Base-by-base conservation (phyloP, 2,113 vertebrate genomes). In the Podilymbus podiceps region DNA sequence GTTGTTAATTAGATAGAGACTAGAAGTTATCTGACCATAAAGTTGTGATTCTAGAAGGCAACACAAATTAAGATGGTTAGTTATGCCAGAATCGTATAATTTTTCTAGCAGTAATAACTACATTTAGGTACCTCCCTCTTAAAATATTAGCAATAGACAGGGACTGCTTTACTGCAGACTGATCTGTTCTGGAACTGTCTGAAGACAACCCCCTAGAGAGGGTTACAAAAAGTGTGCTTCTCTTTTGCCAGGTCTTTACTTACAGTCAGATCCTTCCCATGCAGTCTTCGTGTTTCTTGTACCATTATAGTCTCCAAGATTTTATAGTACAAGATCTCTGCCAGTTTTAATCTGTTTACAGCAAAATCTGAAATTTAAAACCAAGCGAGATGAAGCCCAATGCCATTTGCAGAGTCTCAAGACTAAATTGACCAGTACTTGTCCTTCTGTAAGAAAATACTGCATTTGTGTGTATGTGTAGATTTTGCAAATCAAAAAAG, bases 321-420 rank as follows among this genome's bases (percentile, higher is more conserved):
- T 97, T 99, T 99, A 97, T 99, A 99, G 97, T 99, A 99, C 16
- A 99, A 98, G 96, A 99, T 99, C 97, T 99, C 99, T 15, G 99
- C 99, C 95, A 99, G 98, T 92, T 99, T 99, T 96, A 99, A 94
- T 63, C 99, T 98, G 92, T 99, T 99, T 90, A 99, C 98, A 82
- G 99, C 99, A 98, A 99, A 99, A 96, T 99, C 99, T 99, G 95
- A 23, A 96, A 90, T 79, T 62, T 74, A 97, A 98, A 96, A 52
- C 49, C 85, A 93, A 55, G 2, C n/a, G 40, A 64, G 15, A 69
- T 96, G 44, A 96, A 91, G 66, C 24, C 46, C 49, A 89, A 35
- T 44, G 38, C 23, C 2, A 0, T 20, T 49, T 62, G 60, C n/a
- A 89, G 5, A 80, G 12, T 28, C 22, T 82, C 49, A 89, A 81